Conservation (phyloP, 2,113 vertebrate genomes). For the Hylia prasina region DNA sequence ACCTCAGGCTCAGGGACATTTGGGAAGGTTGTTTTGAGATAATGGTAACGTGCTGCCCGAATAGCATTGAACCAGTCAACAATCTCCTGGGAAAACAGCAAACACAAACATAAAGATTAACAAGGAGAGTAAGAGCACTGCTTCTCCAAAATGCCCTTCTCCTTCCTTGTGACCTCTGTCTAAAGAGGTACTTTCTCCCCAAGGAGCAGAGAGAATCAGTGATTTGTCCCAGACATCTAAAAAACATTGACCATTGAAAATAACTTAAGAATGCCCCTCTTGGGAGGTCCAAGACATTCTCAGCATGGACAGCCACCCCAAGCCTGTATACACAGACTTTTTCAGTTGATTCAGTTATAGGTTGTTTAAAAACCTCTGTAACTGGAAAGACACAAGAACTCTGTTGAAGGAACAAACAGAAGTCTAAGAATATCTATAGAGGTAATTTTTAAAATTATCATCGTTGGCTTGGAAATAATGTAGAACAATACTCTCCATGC, state of each 20-base stretch:
- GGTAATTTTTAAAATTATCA: background rate
- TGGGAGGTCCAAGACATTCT: background rate
- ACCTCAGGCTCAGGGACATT: constrained; percentile 81
- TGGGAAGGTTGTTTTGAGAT: constrained; percentile 84
- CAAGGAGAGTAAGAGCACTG: background rate
- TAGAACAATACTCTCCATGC: background rate
- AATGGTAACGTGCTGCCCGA: constrained; percentile 83
- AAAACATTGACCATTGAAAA: background rate
- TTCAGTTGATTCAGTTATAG: background rate
- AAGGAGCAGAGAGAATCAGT: background rate
- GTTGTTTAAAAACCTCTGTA: background rate
- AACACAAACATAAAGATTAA: background rate
- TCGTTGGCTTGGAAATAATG: background rate
- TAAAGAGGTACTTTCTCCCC: background rate
- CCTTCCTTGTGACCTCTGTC: background rate
- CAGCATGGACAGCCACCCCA: background rate
- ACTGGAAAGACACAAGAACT: background rate
- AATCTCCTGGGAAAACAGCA: constrained; percentile 79
- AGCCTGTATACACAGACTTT: background rate
- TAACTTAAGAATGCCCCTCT: background rate
- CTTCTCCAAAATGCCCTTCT: background rate
- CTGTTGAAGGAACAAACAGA: background rate
- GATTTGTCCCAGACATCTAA: background rate
- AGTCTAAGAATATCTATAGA: background rate
- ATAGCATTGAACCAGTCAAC: constrained; percentile 93